These are phyloP conservation scores for Phaethon lepturus DNA, from an alignment of 2,113 vertebrate genomes.

Conservation along the genomic window DNA sequence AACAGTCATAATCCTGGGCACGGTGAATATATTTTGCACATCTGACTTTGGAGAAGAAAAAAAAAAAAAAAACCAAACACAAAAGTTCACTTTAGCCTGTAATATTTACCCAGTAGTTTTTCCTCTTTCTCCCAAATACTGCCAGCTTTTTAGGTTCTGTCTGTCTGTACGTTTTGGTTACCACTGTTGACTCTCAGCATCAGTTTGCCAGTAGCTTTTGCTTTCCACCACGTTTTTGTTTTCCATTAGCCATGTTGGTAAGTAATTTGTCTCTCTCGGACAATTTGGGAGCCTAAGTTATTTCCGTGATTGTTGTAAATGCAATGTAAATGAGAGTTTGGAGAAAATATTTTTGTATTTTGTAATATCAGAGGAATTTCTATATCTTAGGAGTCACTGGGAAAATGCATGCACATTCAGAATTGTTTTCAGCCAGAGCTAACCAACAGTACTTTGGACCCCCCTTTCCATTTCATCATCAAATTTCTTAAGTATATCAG, in stretches of 20 bases:
- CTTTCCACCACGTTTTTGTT: slow-evolving; percentile 45
- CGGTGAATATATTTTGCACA: slow-evolving; percentile 82
- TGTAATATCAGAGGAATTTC: slow-evolving; percentile 93
- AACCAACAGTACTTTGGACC: slow-evolving; percentile 77
- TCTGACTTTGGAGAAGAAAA: slow-evolving; percentile 69
- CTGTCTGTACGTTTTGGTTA: slow-evolving; percentile 14
- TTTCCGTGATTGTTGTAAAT: slow-evolving; percentile 88
- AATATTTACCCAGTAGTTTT: slow-evolving; percentile 64
- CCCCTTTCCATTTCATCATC: slow-evolving; percentile 44
- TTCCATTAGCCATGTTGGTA: slow-evolving; percentile 24
- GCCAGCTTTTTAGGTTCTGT: slow-evolving; percentile 23
- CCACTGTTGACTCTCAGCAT: slow-evolving; percentile 56
- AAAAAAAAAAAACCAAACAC: not conserved
- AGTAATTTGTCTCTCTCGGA: slow-evolving; percentile 73
- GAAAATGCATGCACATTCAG: slow-evolving; percentile 82
- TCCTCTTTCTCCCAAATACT: slow-evolving; percentile 49
- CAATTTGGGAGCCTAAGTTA: slow-evolving; percentile 80
- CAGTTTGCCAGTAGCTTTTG: slow-evolving; percentile 62
- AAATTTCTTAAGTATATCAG: slow-evolving; percentile 51
- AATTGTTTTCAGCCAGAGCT: slow-evolving; percentile 83
- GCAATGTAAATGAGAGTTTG: slow-evolving; percentile 96
- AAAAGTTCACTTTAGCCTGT: slow-evolving; percentile 64
- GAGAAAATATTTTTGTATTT: slow-evolving; percentile 91
- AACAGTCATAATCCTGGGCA: slow-evolving; percentile 75
- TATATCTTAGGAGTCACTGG: slow-evolving; percentile 95